phyloP scores from a whole-genome alignment of 2,888 invertebrate genomes.

The Didymodactylos carnosus region DNA sequence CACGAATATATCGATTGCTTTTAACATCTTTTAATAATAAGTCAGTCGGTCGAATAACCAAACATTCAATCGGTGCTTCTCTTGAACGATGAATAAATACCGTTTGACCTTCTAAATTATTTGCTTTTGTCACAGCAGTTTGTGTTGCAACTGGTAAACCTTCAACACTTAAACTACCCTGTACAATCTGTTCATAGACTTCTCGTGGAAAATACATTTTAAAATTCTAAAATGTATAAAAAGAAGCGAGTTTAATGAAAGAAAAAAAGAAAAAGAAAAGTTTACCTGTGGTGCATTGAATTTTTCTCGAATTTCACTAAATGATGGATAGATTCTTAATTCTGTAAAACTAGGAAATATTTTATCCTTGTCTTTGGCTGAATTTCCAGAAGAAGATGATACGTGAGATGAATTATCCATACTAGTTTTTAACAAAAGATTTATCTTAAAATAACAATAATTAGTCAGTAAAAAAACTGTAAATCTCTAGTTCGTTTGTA shows the following conservation, averaged over 20 bases:
- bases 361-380: not conserved
- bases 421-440: no score
- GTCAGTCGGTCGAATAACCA: constrained; percentile 4
- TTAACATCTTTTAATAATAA: constrained; percentile 4
- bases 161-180: constrained; percentile 4
- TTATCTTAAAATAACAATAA: no score
- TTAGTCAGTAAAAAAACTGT: no score
- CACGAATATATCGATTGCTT: constrained; percentile 1
- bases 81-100: not conserved
- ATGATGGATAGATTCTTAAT: constrained; percentile 7
- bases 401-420: no score
- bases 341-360: not conserved
- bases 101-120: constrained; percentile 1
- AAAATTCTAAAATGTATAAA: not conserved
- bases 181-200: constrained; percentile 2
- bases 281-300: constrained; percentile 2
- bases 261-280: not conserved
- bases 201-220: constrained; percentile 9
- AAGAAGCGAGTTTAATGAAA: not conserved
- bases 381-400: no score
- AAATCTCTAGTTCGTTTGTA: no score
- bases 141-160: not conserved
- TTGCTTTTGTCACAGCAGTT: constrained; percentile 1
- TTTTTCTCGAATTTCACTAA: constrained; percentile 8
- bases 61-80: constrained; percentile 3